Evolutionary conservation across 2,797 vertebrate species (phyloP).

Genomic region (Nasua narica): DNA sequence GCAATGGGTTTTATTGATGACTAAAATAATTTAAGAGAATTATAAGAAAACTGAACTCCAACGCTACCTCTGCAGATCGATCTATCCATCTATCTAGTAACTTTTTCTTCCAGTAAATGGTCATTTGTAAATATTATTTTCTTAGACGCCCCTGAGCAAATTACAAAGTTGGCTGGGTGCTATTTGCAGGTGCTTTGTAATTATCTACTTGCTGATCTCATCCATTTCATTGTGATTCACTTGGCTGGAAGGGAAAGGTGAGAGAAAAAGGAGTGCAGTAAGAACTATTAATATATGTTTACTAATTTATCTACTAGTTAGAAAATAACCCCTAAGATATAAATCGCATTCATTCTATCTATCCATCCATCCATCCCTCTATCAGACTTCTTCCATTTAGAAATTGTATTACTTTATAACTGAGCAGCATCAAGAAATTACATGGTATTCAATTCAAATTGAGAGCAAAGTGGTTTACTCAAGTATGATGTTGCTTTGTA

Average conservation of each 20-base stretch:
- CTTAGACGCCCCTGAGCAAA: background rate
- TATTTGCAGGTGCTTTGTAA: background rate
- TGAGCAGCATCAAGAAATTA: background rate
- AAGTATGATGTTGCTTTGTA: background rate
- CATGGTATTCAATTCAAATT: background rate
- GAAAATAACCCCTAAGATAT: background rate
- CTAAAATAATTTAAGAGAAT: background rate
- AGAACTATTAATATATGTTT: background rate
- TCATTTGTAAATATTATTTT: background rate
- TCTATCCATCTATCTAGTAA: background rate
- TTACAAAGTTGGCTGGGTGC: background rate
- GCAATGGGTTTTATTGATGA: background rate
- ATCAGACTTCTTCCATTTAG: background rate
- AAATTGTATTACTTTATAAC: constrained; percentile 13
- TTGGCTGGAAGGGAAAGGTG: background rate
- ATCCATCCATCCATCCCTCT: background rate
- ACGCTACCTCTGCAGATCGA: background rate
- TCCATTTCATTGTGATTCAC: constrained; percentile 2
- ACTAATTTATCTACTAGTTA: background rate
- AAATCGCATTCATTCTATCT: background rate
- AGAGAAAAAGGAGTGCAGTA: background rate
- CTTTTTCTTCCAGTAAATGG: constrained; percentile 2
- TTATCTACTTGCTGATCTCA: constrained; percentile 24
- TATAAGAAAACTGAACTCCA: constrained; percentile 32
- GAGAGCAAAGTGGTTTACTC: background rate